Evolutionary conservation across 1,140 invertebrate genomes (phyloP), one percentile per base, ranked within the genome.

Genomic region (Drosophila pachea): DNA sequence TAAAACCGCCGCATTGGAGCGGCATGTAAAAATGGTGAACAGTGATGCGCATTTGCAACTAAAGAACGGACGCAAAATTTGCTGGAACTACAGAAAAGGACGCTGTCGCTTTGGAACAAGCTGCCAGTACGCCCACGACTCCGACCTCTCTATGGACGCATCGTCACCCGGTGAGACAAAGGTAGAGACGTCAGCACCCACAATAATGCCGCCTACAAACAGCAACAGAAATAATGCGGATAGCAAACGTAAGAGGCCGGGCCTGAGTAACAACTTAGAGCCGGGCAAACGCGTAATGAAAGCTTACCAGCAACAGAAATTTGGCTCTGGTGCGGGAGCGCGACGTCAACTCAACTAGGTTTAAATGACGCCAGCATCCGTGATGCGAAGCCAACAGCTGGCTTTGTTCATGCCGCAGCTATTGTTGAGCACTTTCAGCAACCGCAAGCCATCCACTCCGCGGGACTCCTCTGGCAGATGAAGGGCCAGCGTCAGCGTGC

Each of bases 31-130:
- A 92, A 97, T 98, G 95, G 95, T 93, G 68, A 90, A 94, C 91
- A 89, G 93, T 90, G 90, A 94, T 90, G 92, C 94, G 54, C 92
- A 94, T 81, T 92, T 92, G 1, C 92, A 93, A 79, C 92, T 94
- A 89, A 96, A 96, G 54, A 95, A 97, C 89, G 96, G 95, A 0
- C 95, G 94, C 76, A 96, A 96, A 90, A 95, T 98, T 38, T 98
- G 97, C 88, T 98, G 95, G 94, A 98, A 97, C 90, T 97, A 97
- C 88, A 92, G 95, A 22, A 97, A 97, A 90, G 97, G 97, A 5
- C 91, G 94, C 14, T 98, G 97, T 88, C 92, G 95, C 35, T 97
- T 97, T 91, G 97, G 97, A 5, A 95, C 96, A 76, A 97, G 96
- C 69, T 98, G 97, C 87, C 95, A 95, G 61, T 98, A 94, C 91